Conservation (phyloP, 2,113 vertebrate species). For the Cinclus cinclus region DNA sequence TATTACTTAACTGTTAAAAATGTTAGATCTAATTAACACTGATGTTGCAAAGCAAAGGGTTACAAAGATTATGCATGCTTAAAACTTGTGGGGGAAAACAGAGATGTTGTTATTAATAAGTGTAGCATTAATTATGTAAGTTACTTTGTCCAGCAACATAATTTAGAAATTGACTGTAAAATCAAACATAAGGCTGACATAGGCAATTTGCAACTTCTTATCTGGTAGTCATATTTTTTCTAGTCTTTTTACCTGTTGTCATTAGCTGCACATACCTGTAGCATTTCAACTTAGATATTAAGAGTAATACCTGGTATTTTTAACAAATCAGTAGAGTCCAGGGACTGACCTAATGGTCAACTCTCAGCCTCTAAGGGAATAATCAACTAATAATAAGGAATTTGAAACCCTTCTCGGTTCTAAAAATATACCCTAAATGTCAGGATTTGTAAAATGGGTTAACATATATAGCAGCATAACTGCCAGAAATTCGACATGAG, state of each 20-base stretch:
- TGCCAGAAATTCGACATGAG: not conserved
- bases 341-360: not conserved
- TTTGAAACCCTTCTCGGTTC: not conserved
- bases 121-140: not conserved
- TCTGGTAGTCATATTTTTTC: not conserved
- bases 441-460: not conserved
- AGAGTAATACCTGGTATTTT: not conserved
- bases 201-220: not conserved
- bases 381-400: not conserved
- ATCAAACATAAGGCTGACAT: not conserved
- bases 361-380: not conserved
- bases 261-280: not conserved
- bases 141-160: not conserved
- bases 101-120: not conserved
- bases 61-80: not conserved
- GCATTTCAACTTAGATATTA: not conserved
- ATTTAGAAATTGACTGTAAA: not conserved
- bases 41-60: constrained; percentile 19
- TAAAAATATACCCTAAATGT: not conserved
- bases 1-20: constrained; percentile 42
- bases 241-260: not conserved
- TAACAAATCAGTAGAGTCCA: not conserved
- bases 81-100: not conserved
- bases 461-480: not conserved
- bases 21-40: constrained; percentile 29